phyloP scores from a whole-genome alignment of 2,113 vertebrate genomes.

The Bubalus kerabau region DNA sequence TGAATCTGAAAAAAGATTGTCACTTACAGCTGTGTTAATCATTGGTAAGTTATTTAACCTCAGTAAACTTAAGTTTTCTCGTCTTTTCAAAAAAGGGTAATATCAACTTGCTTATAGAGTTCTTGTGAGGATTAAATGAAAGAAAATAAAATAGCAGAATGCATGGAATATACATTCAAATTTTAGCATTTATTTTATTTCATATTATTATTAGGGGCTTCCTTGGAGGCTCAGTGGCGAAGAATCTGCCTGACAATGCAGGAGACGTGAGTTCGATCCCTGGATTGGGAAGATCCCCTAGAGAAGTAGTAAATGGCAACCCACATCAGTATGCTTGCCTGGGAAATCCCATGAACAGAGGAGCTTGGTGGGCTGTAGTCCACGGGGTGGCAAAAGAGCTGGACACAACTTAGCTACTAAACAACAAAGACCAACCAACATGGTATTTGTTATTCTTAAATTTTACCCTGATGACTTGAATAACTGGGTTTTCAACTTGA shows the following conservation, averaged over 20 bases:
- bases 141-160: slow-evolving; percentile 1
- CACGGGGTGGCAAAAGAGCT: neutral
- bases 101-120: neutral
- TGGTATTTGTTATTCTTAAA: slow-evolving; percentile 6
- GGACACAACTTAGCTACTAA: neutral
- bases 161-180: neutral
- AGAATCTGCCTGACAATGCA: neutral
- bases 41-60: neutral
- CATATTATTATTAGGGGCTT: neutral
- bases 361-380: neutral
- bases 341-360: neutral
- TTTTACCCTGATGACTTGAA: neutral
- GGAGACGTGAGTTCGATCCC: neutral
- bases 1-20: neutral
- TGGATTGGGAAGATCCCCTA: neutral
- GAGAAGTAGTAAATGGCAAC: neutral
- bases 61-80: neutral
- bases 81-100: neutral
- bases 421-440: neutral
- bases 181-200: slow-evolving; percentile 12
- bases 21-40: neutral
- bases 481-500: slow-evolving; percentile 30
- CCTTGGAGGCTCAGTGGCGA: neutral
- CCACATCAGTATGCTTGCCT: neutral
- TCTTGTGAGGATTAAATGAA: slow-evolving; percentile 18